Evolutionary conservation across 2,888 invertebrate genomes (phyloP), one percentile per base, ranked within the genome.

Genomic region (Philonicus albiceps): DNA sequence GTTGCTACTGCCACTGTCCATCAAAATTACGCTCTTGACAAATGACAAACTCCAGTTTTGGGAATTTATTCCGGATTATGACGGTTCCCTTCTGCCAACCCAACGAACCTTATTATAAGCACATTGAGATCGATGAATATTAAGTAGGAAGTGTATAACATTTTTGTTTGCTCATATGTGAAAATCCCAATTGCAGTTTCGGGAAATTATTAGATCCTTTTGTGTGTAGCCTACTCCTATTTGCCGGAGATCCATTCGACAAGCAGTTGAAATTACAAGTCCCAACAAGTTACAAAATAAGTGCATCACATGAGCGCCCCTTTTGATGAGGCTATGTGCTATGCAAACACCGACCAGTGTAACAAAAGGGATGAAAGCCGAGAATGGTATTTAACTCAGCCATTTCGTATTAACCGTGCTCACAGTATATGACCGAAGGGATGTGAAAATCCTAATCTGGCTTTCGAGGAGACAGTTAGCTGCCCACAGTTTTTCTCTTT

Each of bases 101-200:
- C 30, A 30, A 78, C 78, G 13, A 30, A 5, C 16, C 78, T 78
- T 78, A 53, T 55, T 64, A 34, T 81, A 64, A 64, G 81, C 37
- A 53, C 49, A 30, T 80, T 40, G 80, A 80, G 80, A 16, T 49
- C 43, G 49, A 49, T 80, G 80, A 80, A 80, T 80, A 80, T 7
- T 55, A 64, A 81, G 53, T 81, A 64, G 55, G 34, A 81, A 81
- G 37, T 81, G 31, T 49, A 53, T 31, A 22, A 43, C 64, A 78
- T 64, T 34, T 78, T 72, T 86, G 78, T 86, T 86, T 86, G 78
- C 72, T 86, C 86, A 86, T 78, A 86, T 86, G 86, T 64, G 86
- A 78, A 55, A 85, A 43, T 72, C 72, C 31, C 72, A 64, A 83
- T 37, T 37, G 22, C 40, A 81, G 43, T 22, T 19, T 43, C 40